Percentiles rank a stretch among this genome's conserved stretches.
phyloP scores from a whole-genome alignment of 2,797 vertebrate genomes.

The Hapalemur alaotrensis region DNA sequence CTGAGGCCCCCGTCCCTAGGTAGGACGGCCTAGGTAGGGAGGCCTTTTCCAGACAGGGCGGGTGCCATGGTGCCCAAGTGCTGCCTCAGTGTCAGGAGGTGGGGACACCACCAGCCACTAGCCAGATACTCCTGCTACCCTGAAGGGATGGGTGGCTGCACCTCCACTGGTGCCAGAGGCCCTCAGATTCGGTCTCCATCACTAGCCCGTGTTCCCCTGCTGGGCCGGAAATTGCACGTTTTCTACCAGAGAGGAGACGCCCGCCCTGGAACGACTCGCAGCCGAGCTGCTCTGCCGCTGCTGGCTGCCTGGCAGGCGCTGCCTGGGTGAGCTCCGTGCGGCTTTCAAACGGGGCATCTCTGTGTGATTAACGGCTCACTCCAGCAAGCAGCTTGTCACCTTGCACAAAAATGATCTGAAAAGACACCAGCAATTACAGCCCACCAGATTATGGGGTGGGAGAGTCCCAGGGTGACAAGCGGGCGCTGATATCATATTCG shows the following conservation, averaged over 20 bases:
- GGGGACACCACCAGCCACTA: not conserved
- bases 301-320: slow-evolving; percentile 76
- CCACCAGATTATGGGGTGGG: slow-evolving; percentile 82
- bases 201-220: slow-evolving; percentile 59
- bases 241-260: slow-evolving; percentile 78
- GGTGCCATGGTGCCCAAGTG: accelerated
- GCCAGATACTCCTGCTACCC: not conserved
- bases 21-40: not conserved
- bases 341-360: slow-evolving; percentile 82
- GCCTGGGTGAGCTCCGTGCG: slow-evolving; percentile 75
- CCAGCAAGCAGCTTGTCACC: slow-evolving; percentile 81
- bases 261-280: slow-evolving; percentile 84
- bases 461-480: slow-evolving; percentile 70
- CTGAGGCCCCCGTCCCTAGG: not conserved
- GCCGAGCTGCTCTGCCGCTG: slow-evolving; percentile 75
- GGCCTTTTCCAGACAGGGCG: not conserved
- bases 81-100: not conserved
- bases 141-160: not conserved
- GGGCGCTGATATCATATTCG: slow-evolving; percentile 59
- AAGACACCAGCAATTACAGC: slow-evolving; percentile 88
- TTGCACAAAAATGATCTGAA: slow-evolving; percentile 83
- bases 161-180: not conserved
- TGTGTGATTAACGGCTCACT: slow-evolving; percentile 85
- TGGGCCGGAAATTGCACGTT: slow-evolving; percentile 81
- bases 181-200: slow-evolving; percentile 56